phyloP scores from a whole-genome alignment of 92 coral and sea anemone genomes.

The Bergia sp. region DNA sequence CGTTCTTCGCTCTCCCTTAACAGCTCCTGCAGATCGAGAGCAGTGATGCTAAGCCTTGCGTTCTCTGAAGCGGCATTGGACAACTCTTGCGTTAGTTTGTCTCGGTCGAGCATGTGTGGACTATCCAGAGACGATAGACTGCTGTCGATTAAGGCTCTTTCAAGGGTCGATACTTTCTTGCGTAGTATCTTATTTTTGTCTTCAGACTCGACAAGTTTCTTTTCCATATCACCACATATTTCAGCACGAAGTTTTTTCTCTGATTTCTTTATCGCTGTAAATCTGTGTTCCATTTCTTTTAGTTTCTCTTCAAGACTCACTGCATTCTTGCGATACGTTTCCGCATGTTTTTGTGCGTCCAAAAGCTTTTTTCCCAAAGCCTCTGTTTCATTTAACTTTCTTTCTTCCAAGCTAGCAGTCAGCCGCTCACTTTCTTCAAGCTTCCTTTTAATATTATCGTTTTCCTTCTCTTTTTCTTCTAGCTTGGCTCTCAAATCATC shows the following conservation, averaged over 20 bases:
- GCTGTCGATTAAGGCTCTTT: constrained; percentile 25
- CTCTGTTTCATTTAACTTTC: constrained; percentile 58
- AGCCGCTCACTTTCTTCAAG: constrained; percentile 20
- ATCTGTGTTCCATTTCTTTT: constrained; percentile 54
- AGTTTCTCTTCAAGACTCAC: constrained; percentile 56
- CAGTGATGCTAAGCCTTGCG: constrained; percentile 44
- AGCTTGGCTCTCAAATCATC: constrained; percentile 64
- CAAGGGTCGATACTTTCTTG: constrained; percentile 37
- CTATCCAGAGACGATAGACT: constrained; percentile 35
- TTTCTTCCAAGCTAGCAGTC: constrained; percentile 35
- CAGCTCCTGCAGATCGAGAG: constrained; percentile 17
- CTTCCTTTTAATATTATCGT: constrained; percentile 56
- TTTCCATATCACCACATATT: constrained; percentile 62
- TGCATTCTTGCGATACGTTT: not conserved
- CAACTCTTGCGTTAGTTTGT: constrained; percentile 18
- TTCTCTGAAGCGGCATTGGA: constrained; percentile 41
- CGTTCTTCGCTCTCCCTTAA: constrained; percentile 38
- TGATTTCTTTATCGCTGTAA: constrained; percentile 59
- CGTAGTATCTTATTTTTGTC: constrained; percentile 43
- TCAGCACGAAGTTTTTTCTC: constrained; percentile 77
- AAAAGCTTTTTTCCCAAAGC: constrained; percentile 42
- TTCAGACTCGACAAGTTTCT: constrained; percentile 47
- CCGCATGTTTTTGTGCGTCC: constrained; percentile 25
- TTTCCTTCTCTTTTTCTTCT: constrained; percentile 73
- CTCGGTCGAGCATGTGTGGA: constrained; percentile 28